These are phyloP conservation scores for Arbacia lixula DNA, from an alignment of 53 echinoderm and acorn worm genomes.

Conservation along the genomic window DNA sequence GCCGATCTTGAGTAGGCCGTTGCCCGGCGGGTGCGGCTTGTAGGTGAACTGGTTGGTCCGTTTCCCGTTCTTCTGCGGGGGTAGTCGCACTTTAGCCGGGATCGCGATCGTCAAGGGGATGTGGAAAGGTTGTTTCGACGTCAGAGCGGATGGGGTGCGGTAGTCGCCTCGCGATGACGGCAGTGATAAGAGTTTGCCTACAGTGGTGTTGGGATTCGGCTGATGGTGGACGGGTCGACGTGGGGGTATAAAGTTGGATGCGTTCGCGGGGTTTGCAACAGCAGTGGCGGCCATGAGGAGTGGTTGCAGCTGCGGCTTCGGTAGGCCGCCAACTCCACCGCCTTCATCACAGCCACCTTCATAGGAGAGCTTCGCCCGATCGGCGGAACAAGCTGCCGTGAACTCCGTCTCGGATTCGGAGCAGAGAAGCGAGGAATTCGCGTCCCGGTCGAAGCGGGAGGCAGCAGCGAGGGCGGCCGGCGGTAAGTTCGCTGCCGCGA, in stretches of 20 bases:
- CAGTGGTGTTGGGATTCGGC: background rate
- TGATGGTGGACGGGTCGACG: background rate
- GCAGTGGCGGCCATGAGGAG: background rate
- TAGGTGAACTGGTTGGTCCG: constrained; percentile 11
- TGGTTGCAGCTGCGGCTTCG: background rate
- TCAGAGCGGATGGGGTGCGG: background rate
- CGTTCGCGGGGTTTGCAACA: background rate
- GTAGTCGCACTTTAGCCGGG: constrained; percentile 17
- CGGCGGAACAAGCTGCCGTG: background rate
- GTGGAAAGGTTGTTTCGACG: background rate
- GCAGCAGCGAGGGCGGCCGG: background rate
- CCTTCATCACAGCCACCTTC: background rate
- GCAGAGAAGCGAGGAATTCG: constrained; percentile 14
- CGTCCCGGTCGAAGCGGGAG: background rate
- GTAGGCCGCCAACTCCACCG: too few relatives aligned
- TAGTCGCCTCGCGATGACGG: background rate
- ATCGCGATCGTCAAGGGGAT: constrained; percentile 26
- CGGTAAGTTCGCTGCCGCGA: background rate
- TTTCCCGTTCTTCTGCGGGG: constrained; percentile 15
- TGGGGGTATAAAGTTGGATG: background rate
- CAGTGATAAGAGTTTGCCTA: background rate
- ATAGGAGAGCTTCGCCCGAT: background rate
- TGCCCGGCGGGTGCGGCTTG: constrained; percentile 33
- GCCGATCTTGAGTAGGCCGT: constrained; percentile 25
- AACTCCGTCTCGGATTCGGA: constrained; percentile 28